Evolutionary conservation across 2,113 vertebrate genomes (phyloP).

Genomic region (Psophia crepitans): DNA sequence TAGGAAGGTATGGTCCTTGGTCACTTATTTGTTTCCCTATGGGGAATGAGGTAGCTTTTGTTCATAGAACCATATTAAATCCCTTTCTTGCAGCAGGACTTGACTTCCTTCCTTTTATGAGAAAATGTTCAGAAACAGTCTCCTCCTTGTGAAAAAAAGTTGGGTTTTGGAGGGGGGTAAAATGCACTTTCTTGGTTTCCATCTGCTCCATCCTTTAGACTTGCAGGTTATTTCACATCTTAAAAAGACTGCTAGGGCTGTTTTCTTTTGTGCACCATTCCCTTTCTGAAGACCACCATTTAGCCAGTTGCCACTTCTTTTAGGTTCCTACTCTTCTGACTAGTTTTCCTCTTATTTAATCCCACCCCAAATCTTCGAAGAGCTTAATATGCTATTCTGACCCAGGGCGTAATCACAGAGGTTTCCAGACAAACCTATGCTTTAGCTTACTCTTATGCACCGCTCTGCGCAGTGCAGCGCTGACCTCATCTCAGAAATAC

Average conservation of each 20-base stretch:
- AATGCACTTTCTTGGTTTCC: background rate
- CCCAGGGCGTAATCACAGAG: fast-evolving
- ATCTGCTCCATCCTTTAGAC: background rate
- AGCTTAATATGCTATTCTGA: background rate
- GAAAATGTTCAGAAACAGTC: background rate
- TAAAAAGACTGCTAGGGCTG: background rate
- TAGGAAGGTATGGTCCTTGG: background rate
- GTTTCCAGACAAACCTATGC: background rate
- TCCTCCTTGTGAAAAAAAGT: background rate
- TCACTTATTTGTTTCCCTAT: background rate
- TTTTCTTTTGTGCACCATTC: background rate
- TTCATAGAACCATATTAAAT: background rate
- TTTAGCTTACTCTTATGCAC: background rate
- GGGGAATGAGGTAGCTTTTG: background rate
- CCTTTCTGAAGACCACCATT: background rate
- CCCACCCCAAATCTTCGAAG: background rate
- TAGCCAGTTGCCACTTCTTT: background rate
- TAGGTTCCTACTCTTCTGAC: background rate
- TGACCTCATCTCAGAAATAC: background rate
- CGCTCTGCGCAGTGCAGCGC: background rate
- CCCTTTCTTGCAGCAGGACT: background rate
- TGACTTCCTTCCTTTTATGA: background rate
- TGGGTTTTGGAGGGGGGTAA: fast-evolving
- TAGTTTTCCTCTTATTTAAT: background rate
- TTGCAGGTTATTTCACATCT: background rate